Conservation (phyloP, 2,888 invertebrate genomes). For the Spilarctia lutea region DNA sequence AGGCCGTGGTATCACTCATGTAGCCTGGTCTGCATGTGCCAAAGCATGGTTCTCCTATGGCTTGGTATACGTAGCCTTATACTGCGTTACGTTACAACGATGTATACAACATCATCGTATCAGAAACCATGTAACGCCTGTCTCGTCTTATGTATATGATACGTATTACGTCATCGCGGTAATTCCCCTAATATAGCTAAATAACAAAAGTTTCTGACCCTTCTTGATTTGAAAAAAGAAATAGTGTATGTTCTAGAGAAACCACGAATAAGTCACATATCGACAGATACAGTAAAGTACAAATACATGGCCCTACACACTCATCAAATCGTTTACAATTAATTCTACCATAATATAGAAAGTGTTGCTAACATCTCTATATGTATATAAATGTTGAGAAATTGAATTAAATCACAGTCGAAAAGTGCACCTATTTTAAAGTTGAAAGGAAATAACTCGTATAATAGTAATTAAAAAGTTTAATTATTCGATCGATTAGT, state of each 20-base stretch:
- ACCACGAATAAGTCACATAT: background rate
- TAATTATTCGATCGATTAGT: background rate
- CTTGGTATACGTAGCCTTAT: too few relatives aligned
- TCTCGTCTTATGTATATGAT: background rate
- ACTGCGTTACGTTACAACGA: too few relatives aligned
- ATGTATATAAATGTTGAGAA: background rate
- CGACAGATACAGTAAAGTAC: conserved; percentile 5
- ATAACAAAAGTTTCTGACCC: background rate
- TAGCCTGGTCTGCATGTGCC: too few relatives aligned
- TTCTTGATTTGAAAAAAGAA: background rate
- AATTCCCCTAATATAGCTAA: background rate
- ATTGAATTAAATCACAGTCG: conserved; percentile 18
- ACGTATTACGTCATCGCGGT: background rate
- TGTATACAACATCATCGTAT: too few relatives aligned
- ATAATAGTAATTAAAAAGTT: background rate
- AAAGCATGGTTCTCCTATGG: too few relatives aligned
- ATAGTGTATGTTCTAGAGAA: background rate
- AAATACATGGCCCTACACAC: conserved; percentile 10
- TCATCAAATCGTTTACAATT: conserved; percentile 3
- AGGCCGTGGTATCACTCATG: too few relatives aligned
- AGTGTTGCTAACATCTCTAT: conserved; percentile 18
- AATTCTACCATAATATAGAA: conserved; percentile 12
- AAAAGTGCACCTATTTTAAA: background rate
- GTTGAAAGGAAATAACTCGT: background rate
- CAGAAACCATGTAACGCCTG: too few relatives aligned